Conservation (phyloP, 2,113 vertebrate genomes). For the Todiramphus saurophagus region DNA sequence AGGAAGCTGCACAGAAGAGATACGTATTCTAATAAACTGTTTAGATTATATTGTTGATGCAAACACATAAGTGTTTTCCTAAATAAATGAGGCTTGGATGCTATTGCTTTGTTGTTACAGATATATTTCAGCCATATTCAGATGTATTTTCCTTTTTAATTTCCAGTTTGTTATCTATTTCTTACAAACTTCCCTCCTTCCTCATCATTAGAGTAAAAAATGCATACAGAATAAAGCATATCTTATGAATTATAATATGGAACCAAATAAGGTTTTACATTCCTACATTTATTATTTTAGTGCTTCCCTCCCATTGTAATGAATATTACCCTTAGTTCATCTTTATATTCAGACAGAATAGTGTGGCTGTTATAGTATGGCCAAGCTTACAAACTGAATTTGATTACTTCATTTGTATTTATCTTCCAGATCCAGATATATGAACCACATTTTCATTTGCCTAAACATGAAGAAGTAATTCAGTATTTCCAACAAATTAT, state of each 20-base stretch:
- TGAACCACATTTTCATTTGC: not conserved
- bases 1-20: constrained; percentile 55
- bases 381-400: not conserved
- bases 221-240: not conserved
- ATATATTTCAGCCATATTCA: constrained; percentile 25
- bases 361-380: not conserved
- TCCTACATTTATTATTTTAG: not conserved
- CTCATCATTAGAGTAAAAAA: not conserved
- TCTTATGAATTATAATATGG: not conserved
- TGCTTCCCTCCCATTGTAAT: not conserved
- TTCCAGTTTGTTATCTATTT: constrained; percentile 28
- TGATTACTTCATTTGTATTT: not conserved
- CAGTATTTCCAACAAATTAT: not conserved
- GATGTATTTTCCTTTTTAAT: constrained; percentile 32
- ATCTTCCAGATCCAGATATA: not conserved
- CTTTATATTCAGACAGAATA: not conserved
- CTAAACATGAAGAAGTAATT: not conserved
- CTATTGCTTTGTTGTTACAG: constrained; percentile 35
- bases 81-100: constrained; percentile 23
- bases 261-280: not conserved
- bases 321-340: not conserved
- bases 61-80: constrained; percentile 7
- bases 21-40: constrained; percentile 52
- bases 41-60: constrained; percentile 33
- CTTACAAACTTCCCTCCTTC: not conserved